Percentiles rank a stretch among this genome's conserved stretches.
Evolutionary conservation across 2,113 vertebrate genomes (phyloP).

Genomic region (Dolichallabes microphthalmus): DNA sequence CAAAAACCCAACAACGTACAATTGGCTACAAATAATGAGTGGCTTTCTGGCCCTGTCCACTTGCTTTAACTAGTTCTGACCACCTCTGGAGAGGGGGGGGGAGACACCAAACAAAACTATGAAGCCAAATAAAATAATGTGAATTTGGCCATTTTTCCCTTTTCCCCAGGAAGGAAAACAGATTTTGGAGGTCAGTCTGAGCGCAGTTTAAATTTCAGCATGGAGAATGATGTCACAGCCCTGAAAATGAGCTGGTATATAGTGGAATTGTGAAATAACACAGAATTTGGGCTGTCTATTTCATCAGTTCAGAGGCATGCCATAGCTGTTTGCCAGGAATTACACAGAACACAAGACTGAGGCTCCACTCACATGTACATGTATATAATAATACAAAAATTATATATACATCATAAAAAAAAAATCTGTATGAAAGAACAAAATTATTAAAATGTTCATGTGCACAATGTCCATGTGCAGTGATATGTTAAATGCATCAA

Average conservation of each 20-base stretch:
- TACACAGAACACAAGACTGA: neutral
- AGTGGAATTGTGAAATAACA: neutral
- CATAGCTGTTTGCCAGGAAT: neutral
- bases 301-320: neutral
- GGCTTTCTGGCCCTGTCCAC: neutral
- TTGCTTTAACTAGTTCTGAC: conserved; percentile 14
- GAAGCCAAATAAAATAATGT: neutral
- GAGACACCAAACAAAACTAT: too few species aligned
- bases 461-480: neutral
- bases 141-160: conserved; percentile 31
- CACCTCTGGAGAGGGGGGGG: conserved; percentile 17
- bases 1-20: neutral
- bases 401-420: neutral
- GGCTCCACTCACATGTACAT: neutral
- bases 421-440: neutral
- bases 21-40: conserved; percentile 30
- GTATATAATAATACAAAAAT: too few species aligned
- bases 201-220: neutral
- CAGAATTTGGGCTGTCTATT: neutral
- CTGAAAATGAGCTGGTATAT: neutral
- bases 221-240: neutral
- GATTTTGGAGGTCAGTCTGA: neutral
- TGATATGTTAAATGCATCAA: neutral
- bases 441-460: neutral
- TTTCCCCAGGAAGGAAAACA: conserved; percentile 27